Percentiles rank a stretch among this genome's conserved stretches.
These are phyloP conservation scores for Triplophysa rosa DNA, from an alignment of 2,113 vertebrate genomes.

Conservation along the genomic window DNA sequence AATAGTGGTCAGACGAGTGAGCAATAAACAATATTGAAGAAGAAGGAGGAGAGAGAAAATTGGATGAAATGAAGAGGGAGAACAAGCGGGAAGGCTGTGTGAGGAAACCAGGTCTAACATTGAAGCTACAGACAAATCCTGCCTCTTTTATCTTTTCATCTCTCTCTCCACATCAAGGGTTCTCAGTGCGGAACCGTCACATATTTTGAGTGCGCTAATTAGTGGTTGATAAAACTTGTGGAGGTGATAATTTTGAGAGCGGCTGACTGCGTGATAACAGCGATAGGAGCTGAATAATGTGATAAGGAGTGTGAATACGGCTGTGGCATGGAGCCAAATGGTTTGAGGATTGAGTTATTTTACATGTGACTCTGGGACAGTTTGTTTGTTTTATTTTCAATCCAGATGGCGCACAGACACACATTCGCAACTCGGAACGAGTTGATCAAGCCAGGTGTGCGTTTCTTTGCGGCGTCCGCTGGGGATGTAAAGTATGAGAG, in stretches of 20 bases:
- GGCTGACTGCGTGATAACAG: neutral
- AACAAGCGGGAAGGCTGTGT: neutral
- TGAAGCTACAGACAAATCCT: neutral
- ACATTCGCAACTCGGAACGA: neutral
- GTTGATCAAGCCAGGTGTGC: neutral
- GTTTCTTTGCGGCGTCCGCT: neutral
- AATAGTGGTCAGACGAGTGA: neutral
- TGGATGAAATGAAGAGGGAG: no score
- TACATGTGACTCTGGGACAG: neutral
- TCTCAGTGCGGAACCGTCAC: neutral
- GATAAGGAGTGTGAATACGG: neutral
- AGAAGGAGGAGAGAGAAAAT: neutral
- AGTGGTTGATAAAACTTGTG: neutral
- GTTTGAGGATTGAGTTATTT: neutral
- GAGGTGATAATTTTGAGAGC: neutral
- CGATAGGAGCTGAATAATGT: neutral
- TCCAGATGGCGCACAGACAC: constrained; percentile 1
- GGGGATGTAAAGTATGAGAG: neutral
- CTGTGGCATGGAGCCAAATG: neutral
- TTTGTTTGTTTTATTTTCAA: neutral
- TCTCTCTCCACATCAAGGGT: neutral
- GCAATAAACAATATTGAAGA: neutral
- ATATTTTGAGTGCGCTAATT: neutral
- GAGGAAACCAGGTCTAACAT: neutral
- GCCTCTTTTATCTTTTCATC: neutral